Conservation (phyloP, 2,888 invertebrate species). For the Baccha elongata region DNA sequence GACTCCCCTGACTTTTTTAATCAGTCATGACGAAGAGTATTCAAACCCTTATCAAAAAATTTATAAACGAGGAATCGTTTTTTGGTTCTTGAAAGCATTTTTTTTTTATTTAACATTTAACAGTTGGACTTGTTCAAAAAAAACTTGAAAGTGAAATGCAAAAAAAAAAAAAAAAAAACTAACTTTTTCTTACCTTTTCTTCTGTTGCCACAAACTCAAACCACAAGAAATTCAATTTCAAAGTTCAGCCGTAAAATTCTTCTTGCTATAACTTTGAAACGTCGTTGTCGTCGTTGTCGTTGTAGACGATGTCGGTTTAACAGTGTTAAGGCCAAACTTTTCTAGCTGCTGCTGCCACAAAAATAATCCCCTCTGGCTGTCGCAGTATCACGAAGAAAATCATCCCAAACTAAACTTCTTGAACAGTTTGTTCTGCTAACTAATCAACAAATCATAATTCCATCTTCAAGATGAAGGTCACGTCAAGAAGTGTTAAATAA, state of each 20-base stretch:
- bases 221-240: constrained; percentile 40
- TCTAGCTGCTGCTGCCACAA: constrained; percentile 3
- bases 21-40: constrained; percentile 23
- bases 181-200: constrained; percentile 1
- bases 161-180: neutral
- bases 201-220: constrained; percentile 17
- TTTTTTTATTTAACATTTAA: neutral
- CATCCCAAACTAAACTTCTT: constrained; percentile 14
- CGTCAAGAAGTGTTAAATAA: constrained; percentile 44
- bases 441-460: constrained; percentile 68
- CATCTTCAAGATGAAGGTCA: constrained; percentile 58
- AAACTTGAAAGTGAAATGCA: neutral
- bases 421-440: constrained; percentile 3
- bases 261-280: neutral
- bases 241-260: constrained; percentile 33
- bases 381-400: neutral
- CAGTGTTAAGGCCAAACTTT: constrained; percentile 20
- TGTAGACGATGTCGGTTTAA: neutral
- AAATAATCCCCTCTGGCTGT: constrained; percentile 22
- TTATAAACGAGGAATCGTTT: neutral
- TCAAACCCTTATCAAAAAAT: constrained; percentile 26
- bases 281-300: neutral
- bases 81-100: neutral
- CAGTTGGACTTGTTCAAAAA: neutral
- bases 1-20: constrained; percentile 5